Evolutionary conservation across 2,888 invertebrate genomes (phyloP).

Genomic region (Allophyes oxyacanthae): DNA sequence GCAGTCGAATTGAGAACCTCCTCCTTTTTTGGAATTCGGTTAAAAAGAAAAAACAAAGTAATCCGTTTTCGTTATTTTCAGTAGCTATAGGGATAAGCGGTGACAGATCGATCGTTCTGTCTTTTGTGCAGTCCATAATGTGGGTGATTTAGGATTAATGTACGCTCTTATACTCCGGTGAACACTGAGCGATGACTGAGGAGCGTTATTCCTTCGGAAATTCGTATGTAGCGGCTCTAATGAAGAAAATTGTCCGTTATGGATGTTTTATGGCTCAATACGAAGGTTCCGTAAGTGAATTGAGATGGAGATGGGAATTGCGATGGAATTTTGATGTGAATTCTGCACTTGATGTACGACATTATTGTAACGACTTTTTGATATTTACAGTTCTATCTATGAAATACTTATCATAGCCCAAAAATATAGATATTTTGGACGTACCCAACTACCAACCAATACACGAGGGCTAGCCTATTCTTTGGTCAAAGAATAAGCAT

Average conservation of each 20-base stretch:
- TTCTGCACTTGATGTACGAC: background rate
- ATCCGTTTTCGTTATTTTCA: slow-evolving; percentile 79
- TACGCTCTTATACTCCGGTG: slow-evolving; percentile 33
- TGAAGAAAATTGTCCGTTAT: slow-evolving; percentile 44
- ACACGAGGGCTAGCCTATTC: too few relatives aligned
- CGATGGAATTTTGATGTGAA: slow-evolving; percentile 15
- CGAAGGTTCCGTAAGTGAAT: slow-evolving; percentile 28
- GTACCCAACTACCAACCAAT: too few relatives aligned
- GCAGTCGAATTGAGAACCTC: too few relatives aligned
- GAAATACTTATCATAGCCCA: too few relatives aligned
- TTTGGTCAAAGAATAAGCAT: too few relatives aligned
- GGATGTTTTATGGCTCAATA: slow-evolving; percentile 40
- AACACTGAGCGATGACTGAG: slow-evolving; percentile 43
- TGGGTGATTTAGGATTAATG: slow-evolving; percentile 53
- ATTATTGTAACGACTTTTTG: too few relatives aligned
- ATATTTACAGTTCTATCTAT: too few relatives aligned
- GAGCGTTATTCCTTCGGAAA: slow-evolving; percentile 34
- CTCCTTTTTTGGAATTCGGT: too few relatives aligned
- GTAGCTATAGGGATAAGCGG: slow-evolving; percentile 64
- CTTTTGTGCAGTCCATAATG: slow-evolving; percentile 52
- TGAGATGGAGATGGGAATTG: slow-evolving; percentile 16
- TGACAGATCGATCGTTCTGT: slow-evolving; percentile 64
- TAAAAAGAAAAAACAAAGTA: slow-evolving; percentile 72
- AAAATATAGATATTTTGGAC: too few relatives aligned
- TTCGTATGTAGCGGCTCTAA: slow-evolving; percentile 40